Evolutionary conservation across 2,888 invertebrate species (phyloP), one percentile per base, ranked within the genome.

Genomic region (Liopterus haemorrhoidalis): DNA sequence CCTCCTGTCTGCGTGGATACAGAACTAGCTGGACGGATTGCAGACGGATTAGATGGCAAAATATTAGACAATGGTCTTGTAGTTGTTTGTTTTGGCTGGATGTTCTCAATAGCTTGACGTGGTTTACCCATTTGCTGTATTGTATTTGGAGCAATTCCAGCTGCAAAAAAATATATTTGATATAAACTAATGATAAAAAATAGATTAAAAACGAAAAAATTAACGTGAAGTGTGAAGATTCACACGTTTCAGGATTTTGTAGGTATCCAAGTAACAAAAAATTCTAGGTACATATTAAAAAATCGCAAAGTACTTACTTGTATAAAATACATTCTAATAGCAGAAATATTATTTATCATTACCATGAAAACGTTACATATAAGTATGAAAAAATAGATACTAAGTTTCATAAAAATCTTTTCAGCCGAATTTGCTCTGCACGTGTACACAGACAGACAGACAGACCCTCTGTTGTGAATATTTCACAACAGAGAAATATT

Each of bases 1-100:
- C 73, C 76, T 35, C 65, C 67, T 41, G 90, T 90, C 67, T 90
- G 90, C 0, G 90, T 90, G 4, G 89, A 88, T 8, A 90, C 89
- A 0, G 87, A 87, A 55, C 86, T 82, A 3, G 73, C 85, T 0
- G 89, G 87, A 37, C 89, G 73, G 52, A 85, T 79, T 55, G 75
- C 76, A 11, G 72, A 69, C 38, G 74, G 70, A 57, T 77, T 73
- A 70, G 68, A 68, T 68, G 69, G 66, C 45, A 69, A 52, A 52
- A 69, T 68, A 51, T 65, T 69, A 18, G 49, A 49, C 36, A 69
- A 55, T 9, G 71, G 68, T 44, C 73, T 59, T 39, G 62, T 66
- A 8, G 66, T 63, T 15, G 67, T 57, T 43, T 70, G 66, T 57
- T 68, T 74, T 2, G 74, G 72, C 53, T 74, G 74, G 41, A 76